Conservation (phyloP, 2,888 invertebrate genomes). For the Biston stratarius region DNA sequence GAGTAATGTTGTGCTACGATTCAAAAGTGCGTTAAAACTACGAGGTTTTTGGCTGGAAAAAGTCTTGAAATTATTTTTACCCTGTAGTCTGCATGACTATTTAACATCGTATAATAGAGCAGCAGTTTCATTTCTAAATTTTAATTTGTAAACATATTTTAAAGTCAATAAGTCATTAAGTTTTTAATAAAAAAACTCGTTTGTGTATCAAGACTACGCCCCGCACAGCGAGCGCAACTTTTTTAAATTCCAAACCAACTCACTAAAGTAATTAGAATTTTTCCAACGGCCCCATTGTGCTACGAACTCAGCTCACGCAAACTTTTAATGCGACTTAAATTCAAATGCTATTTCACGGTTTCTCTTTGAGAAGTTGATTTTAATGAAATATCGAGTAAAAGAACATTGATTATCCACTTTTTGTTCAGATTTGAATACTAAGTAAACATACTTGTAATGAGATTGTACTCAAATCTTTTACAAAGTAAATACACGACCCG, state of each 20-base stretch:
- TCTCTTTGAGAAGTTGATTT: conserved; percentile 73
- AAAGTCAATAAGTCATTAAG: conserved; percentile 26
- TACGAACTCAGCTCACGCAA: conserved; percentile 77
- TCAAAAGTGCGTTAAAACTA: conserved; percentile 21
- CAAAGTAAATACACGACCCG: neutral
- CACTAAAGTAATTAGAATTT: conserved; percentile 83
- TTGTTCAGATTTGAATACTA: conserved; percentile 32
- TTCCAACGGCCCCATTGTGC: conserved; percentile 81
- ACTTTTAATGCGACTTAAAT: conserved; percentile 84
- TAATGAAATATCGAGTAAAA: conserved; percentile 66
- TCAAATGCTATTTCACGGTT: conserved; percentile 81
- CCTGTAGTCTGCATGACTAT: conserved; percentile 9
- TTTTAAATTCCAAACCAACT: conserved; percentile 77
- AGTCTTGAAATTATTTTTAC: conserved; percentile 7
- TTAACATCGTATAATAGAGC: neutral
- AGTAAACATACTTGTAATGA: conserved; percentile 29
- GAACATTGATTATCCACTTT: conserved; percentile 52
- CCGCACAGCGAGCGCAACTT: conserved; percentile 69
- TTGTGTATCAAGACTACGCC: conserved; percentile 59
- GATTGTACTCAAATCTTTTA: conserved; percentile 17
- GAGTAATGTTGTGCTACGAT: conserved; percentile 16
- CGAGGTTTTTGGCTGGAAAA: conserved; percentile 15
- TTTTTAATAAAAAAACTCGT: conserved; percentile 52
- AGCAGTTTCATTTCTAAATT: neutral
- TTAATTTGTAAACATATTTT: neutral